Evolutionary conservation across 2,888 invertebrate species (phyloP).

Genomic region (Ischnus inquisitorius): DNA sequence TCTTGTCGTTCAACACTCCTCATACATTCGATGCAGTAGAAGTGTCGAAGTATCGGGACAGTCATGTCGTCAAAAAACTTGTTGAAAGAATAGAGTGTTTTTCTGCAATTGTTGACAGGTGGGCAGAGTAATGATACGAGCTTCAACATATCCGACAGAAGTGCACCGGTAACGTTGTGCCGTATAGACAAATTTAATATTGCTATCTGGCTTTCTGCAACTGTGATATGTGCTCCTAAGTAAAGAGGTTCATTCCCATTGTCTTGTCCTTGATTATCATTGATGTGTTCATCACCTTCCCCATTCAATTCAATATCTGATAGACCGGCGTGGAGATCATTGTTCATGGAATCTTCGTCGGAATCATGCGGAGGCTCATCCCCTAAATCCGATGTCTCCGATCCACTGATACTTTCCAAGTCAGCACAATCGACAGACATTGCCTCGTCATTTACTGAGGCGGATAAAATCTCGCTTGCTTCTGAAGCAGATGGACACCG

Average conservation of each 20-base stretch:
- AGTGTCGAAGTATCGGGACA: too few relatives aligned
- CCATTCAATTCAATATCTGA: too few relatives aligned
- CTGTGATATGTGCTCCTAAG: slow-evolving; percentile 33
- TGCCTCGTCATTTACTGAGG: too few relatives aligned
- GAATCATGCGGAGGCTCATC: too few relatives aligned
- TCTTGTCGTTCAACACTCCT: background rate
- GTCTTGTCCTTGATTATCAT: background rate
- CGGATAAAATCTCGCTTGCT: too few relatives aligned
- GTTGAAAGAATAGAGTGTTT: slow-evolving; percentile 7
- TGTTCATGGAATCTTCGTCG: too few relatives aligned
- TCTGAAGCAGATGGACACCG: too few relatives aligned
- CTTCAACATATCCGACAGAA: slow-evolving; percentile 16
- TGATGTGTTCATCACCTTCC: too few relatives aligned
- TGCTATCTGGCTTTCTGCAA: slow-evolving; percentile 33
- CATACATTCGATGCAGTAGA: background rate
- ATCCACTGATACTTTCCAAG: too few relatives aligned
- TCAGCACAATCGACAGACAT: too few relatives aligned
- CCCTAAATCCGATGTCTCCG: too few relatives aligned
- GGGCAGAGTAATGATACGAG: slow-evolving; percentile 34
- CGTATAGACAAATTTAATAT: slow-evolving; percentile 27
- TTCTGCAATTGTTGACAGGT: slow-evolving; percentile 1
- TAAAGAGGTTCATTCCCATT: slow-evolving; percentile 1
- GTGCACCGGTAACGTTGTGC: slow-evolving; percentile 17
- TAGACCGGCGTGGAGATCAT: too few relatives aligned
- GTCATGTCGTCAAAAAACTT: slow-evolving; percentile 3